A percentile compares a stretch with the other conserved stretches of the same genome.
Evolutionary conservation across 2,797 vertebrate species (phyloP).

Genomic region (Echiichthys vipera): DNA sequence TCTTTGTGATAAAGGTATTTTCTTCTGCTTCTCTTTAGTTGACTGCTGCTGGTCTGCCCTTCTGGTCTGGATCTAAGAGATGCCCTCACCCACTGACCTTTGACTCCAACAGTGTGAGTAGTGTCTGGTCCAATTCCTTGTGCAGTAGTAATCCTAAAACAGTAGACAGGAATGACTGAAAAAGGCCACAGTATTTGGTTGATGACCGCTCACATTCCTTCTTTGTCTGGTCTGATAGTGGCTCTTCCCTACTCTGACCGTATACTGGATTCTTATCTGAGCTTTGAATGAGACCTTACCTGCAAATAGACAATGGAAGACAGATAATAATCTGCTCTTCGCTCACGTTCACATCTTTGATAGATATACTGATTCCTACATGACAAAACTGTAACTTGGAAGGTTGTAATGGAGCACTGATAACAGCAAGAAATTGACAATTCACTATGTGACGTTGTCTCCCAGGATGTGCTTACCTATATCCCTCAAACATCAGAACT

Average conservation of each 20-base stretch:
- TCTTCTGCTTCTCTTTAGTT: constrained; percentile 77
- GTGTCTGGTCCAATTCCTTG: constrained; percentile 22
- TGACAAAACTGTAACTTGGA: neutral
- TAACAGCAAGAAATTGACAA: neutral
- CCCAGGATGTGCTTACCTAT: neutral
- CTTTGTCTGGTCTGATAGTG: constrained; percentile 68
- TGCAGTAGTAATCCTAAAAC: constrained; percentile 33
- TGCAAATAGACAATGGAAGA: constrained; percentile 35
- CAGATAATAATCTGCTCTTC: constrained; percentile 39
- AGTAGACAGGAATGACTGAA: constrained; percentile 35
- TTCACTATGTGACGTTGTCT: neutral
- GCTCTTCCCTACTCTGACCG: constrained; percentile 40
- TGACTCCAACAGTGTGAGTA: constrained; percentile 87
- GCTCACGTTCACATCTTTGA: neutral
- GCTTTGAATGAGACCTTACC: constrained; percentile 33
- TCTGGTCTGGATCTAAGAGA: constrained; percentile 89
- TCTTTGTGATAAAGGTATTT: constrained; percentile 24
- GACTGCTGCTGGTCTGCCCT: constrained; percentile 82
- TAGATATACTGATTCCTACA: neutral
- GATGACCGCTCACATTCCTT: constrained; percentile 52
- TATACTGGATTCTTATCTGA: constrained; percentile 59
- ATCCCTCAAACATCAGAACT: neutral
- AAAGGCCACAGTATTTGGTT: constrained; percentile 19
- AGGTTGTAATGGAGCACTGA: neutral
- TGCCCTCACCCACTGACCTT: constrained; percentile 90